Evolutionary conservation across 1,140 invertebrate species (phyloP).

Genomic region (Bombus picipes): DNA sequence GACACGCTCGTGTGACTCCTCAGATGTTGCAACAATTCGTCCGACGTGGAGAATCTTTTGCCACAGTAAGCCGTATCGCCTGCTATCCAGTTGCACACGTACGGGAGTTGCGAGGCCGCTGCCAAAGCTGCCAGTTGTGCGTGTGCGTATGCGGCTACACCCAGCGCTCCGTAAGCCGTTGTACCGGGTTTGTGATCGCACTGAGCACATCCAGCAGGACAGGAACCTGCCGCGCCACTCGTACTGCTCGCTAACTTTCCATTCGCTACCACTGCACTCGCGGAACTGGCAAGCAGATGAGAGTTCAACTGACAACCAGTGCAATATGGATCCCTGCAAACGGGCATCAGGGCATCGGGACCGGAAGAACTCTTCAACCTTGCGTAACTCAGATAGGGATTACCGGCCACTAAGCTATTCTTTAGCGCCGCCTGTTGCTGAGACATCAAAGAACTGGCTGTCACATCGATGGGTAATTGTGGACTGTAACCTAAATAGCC

Average conservation of each 20-base stretch:
- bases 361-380: slow-evolving; percentile 86
- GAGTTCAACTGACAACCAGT: slow-evolving; percentile 94
- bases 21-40: slow-evolving; percentile 95
- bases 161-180: slow-evolving; percentile 73
- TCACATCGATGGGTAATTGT: slow-evolving; percentile 86
- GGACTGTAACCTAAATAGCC: slow-evolving; percentile 83
- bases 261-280: slow-evolving; percentile 84
- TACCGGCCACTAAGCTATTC: slow-evolving; percentile 83
- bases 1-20: slow-evolving; percentile 90
- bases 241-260: slow-evolving; percentile 75
- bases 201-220: slow-evolving; percentile 93
- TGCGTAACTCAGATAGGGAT: slow-evolving; percentile 89
- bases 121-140: slow-evolving; percentile 89
- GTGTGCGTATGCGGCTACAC: slow-evolving; percentile 86
- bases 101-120: slow-evolving; percentile 89
- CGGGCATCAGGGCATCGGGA: slow-evolving; percentile 85
- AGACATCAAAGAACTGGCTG: slow-evolving; percentile 88
- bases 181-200: slow-evolving; percentile 90
- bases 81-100: slow-evolving; percentile 96
- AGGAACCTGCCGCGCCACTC: slow-evolving; percentile 83
- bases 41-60: slow-evolving; percentile 93
- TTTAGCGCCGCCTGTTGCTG: slow-evolving; percentile 88
- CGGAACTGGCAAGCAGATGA: slow-evolving; percentile 85
- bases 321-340: slow-evolving; percentile 95
- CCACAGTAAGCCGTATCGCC: slow-evolving; percentile 94